Conservation (phyloP, 2,888 invertebrate genomes). For the Lasiommata megera region DNA sequence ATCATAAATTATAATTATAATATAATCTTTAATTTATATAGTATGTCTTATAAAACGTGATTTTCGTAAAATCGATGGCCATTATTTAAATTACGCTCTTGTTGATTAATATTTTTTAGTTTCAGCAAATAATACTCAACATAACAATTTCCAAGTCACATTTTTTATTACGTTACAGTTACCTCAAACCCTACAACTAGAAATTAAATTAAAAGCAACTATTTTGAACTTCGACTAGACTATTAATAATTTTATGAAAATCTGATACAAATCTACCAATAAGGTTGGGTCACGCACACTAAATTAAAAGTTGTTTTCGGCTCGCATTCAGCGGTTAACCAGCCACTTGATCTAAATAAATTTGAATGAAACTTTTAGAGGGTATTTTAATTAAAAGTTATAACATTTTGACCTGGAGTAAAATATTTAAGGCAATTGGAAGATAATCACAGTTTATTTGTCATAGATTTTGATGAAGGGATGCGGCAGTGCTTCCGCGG, state of each 20-base stretch:
- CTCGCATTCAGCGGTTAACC: conserved; percentile 6
- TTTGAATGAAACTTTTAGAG: conserved; percentile 2
- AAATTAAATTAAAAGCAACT: conserved; percentile 7
- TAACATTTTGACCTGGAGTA: neutral
- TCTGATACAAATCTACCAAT: conserved; percentile 18
- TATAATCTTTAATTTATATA: too few relatives aligned
- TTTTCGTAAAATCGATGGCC: too few relatives aligned
- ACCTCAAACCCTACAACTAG: neutral
- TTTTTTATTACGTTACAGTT: too few relatives aligned
- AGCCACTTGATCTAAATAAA: neutral
- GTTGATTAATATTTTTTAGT: too few relatives aligned
- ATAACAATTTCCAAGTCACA: too few relatives aligned
- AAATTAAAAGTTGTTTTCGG: conserved; percentile 15
- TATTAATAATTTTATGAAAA: neutral
- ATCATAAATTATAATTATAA: too few relatives aligned
- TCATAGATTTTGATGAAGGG: too few relatives aligned
- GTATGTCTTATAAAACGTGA: too few relatives aligned
- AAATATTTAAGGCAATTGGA: neutral
- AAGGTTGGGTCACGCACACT: conserved; percentile 20
- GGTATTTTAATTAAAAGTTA: neutral
- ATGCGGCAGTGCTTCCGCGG: too few relatives aligned
- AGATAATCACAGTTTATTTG: too few relatives aligned
- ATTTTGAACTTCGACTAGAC: conserved; percentile 7
- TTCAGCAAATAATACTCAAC: too few relatives aligned
- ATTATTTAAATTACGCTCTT: too few relatives aligned